Conservation (phyloP, 2,888 invertebrate genomes). For the Ochropleura leucogaster region DNA sequence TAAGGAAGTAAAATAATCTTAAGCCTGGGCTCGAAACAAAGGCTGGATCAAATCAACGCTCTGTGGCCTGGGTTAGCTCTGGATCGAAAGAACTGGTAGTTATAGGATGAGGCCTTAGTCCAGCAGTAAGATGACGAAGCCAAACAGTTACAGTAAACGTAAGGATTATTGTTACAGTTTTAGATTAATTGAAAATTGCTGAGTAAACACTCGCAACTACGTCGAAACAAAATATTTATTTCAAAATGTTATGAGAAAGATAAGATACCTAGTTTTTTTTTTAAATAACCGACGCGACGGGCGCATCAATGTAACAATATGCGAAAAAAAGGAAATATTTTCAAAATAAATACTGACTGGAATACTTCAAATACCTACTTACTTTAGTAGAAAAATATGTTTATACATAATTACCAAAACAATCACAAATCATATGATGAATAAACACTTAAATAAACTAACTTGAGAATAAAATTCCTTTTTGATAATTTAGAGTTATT, state of each 20-base stretch:
- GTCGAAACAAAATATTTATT: not conserved
- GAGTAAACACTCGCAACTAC: not conserved
- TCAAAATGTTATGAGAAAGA: not conserved
- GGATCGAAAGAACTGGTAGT: too few species aligned
- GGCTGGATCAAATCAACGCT: not conserved
- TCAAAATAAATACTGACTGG: not conserved
- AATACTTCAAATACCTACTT: not conserved
- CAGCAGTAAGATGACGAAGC: not conserved
- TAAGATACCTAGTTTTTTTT: too few species aligned
- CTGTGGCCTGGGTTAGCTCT: not conserved
- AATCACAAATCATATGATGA: not conserved
- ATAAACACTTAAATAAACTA: conserved; percentile 10
- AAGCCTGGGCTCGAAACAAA: not conserved
- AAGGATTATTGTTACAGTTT: not conserved
- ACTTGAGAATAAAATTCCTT: conserved; percentile 16
- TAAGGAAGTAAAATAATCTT: not conserved
- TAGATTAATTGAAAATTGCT: not conserved
- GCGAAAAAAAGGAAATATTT: too few species aligned
- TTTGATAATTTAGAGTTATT: conserved; percentile 24
- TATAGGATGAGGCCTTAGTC: not conserved
- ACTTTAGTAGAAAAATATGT: not conserved
- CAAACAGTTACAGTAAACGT: not conserved
- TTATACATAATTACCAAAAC: not conserved
- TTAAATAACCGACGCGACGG: too few species aligned
- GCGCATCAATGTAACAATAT: not conserved